Evolutionary conservation across 2,797 vertebrate species (phyloP).

Genomic region (Streptopelia turtur): DNA sequence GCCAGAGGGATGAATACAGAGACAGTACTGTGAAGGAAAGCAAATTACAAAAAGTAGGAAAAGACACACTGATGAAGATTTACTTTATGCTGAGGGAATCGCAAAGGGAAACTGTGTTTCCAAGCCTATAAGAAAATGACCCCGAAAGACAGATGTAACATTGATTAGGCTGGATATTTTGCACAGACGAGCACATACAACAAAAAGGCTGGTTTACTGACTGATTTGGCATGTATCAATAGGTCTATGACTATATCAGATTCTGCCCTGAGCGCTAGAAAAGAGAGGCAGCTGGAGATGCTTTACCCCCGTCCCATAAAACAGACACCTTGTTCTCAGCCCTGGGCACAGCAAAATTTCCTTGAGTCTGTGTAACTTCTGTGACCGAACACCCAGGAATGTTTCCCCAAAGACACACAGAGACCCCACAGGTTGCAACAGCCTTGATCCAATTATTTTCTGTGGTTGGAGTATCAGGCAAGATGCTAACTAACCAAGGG

Average conservation of each 20-base stretch:
- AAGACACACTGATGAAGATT: neutral
- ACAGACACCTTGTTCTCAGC: neutral
- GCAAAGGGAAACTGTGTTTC: neutral
- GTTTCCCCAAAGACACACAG: neutral
- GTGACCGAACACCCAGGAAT: neutral
- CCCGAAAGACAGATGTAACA: neutral
- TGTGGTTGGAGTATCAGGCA: neutral
- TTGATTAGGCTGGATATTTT: neutral
- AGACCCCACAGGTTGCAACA: neutral
- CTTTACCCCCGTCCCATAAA: neutral
- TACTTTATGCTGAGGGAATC: neutral
- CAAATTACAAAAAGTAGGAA: neutral
- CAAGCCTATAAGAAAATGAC: neutral
- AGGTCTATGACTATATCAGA: neutral
- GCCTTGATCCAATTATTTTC: neutral
- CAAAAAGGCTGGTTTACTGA: neutral
- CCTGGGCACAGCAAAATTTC: neutral
- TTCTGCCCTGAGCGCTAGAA: neutral
- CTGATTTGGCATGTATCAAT: neutral
- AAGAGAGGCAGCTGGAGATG: neutral
- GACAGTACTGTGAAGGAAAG: neutral
- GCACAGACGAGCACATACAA: neutral
- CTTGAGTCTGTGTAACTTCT: neutral
- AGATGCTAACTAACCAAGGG: constrained; percentile 6
- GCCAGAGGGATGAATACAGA: neutral